Evolutionary conservation across 2,113 vertebrate species (phyloP).

Genomic region (Lethenteron camtschaticum): DNA sequence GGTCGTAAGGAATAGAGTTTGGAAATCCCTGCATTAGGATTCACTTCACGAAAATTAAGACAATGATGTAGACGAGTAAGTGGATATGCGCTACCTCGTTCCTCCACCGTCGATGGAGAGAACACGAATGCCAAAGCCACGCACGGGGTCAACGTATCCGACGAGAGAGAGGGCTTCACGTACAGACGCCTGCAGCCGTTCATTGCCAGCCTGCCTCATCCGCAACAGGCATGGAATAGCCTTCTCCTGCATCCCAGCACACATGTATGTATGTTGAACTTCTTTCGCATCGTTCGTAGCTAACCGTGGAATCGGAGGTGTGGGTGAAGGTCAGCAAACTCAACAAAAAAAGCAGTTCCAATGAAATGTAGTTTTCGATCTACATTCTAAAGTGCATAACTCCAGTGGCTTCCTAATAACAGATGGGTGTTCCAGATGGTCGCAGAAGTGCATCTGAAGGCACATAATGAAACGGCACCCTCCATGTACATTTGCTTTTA

Average conservation of each 20-base stretch:
- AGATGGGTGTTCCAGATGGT: too few species aligned
- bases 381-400: background rate
- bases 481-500: too few species aligned
- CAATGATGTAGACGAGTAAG: background rate
- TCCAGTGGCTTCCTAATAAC: background rate
- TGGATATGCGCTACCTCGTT: slow-evolving; percentile 38
- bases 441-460: too few species aligned
- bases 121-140: slow-evolving; percentile 54
- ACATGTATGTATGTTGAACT: too few species aligned
- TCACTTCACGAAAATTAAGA: background rate
- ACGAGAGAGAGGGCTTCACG: slow-evolving; percentile 59
- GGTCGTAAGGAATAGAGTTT: background rate
- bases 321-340: background rate
- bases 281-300: too few species aligned
- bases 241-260: slow-evolving; percentile 32
- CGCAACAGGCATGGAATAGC: slow-evolving; percentile 53
- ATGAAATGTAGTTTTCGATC: background rate
- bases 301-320: background rate
- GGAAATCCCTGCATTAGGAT: background rate
- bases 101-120: slow-evolving; percentile 79
- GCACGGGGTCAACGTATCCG: slow-evolving; percentile 57
- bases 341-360: background rate
- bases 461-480: too few species aligned
- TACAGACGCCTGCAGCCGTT: slow-evolving; percentile 52
- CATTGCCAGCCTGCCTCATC: slow-evolving; percentile 46